Percentiles rank a stretch among this genome's conserved stretches.
These are phyloP conservation scores for Chymomyza procnemis DNA, from an alignment of 2,888 invertebrate species.

Conservation along the genomic window DNA sequence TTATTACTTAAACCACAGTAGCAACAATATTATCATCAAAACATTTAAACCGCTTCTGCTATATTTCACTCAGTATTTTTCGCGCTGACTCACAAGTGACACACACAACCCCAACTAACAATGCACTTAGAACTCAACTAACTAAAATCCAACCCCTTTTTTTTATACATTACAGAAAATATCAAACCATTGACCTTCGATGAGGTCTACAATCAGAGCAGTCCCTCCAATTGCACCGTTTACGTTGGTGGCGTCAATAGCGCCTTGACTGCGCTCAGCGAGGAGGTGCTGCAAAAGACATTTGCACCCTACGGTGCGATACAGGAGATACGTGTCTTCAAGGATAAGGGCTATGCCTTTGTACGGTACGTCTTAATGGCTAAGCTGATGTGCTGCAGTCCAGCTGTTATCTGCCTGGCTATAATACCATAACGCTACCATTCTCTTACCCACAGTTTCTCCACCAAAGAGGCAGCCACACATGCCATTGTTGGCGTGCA, in stretches of 20 bases:
- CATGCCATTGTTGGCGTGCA: constrained; percentile 98
- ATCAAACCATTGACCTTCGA: constrained; percentile 96
- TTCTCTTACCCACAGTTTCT: constrained; percentile 85
- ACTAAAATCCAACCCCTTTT: neutral
- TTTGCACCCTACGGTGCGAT: constrained; percentile 97
- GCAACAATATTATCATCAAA: too few relatives aligned
- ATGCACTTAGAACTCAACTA: too few relatives aligned
- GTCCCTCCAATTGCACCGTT: constrained; percentile 98
- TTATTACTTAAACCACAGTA: too few relatives aligned
- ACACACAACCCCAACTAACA: too few relatives aligned
- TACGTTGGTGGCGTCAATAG: constrained; percentile 93
- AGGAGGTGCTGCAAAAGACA: constrained; percentile 98
- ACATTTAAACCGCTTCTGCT: too few relatives aligned
- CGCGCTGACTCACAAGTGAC: too few relatives aligned
- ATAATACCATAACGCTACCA: neutral
- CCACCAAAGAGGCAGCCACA: constrained; percentile 98
- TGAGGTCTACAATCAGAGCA: constrained; percentile 98
- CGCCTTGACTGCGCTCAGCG: constrained; percentile 89
- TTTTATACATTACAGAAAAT: constrained; percentile 83
- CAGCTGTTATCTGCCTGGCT: neutral
- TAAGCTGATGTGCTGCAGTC: neutral
- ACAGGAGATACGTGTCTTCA: constrained; percentile 98
- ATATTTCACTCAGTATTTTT: too few relatives aligned
- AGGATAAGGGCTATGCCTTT: constrained; percentile 99
- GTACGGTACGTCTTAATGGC: constrained; percentile 83